Base-by-base conservation (phyloP, 1,140 invertebrate genomes). In the Pinna nobilis region DNA sequence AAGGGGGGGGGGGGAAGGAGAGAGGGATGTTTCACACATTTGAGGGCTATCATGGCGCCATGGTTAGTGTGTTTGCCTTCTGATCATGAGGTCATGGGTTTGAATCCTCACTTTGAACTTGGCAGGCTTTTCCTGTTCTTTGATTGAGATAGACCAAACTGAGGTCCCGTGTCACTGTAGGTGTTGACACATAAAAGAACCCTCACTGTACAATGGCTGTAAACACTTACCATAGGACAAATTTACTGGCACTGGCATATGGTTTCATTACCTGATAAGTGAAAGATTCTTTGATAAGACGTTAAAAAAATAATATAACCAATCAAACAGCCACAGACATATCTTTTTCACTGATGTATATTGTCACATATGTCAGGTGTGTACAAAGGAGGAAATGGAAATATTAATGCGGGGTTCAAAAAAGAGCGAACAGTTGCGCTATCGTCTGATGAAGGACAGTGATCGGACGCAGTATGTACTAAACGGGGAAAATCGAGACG, bases 351-450 rank as follows among this genome's bases (percentile, higher is more conserved):
- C n/a, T 11, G n/a, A 11, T 44, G 9, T 9, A 9, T 44, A n/a
- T 44, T 15, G 50, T 72, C 13, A 28, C 68, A 35, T 63, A 64
- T 70, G 63, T n/a, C 72, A 93, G 93, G 93, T 95, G 1, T 94
- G 93, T 82, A 93, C 94, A 2, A 89, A 91, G n/a, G 92, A 94
- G 77, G 94, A 97, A 83, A 91, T 92, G 83, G 91, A 91, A 74
- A 88, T 95, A 39, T 88, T 96, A 49, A 91, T 91, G 64, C 86
- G 91, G 28, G 92, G 93, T 39, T 92, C 92, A 1, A 94, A 93
- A 80, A 92, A 93, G 74, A 92, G 93, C 63, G 92, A 94, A 71
- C 91, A 92, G 66, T 89, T 95, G 30, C 91, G 92, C 64, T 92
- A 94, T 73, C 91, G 92, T 71, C 87, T 96, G n/a, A 92, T 93